Evolutionary conservation across 2,797 vertebrate species (phyloP).

Genomic region (Sebastes steindachneri): DNA sequence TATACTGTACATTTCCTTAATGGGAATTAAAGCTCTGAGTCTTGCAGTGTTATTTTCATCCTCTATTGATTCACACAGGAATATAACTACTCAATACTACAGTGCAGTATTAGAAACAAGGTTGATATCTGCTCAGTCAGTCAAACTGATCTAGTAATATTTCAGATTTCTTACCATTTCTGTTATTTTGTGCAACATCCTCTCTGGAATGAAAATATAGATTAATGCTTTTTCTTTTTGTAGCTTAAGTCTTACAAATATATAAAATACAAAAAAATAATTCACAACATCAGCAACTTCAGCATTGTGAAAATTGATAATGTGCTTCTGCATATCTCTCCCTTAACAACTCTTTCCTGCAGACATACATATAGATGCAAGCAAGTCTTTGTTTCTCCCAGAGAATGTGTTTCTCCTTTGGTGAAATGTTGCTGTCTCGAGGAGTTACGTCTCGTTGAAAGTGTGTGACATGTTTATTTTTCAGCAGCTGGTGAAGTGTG

Average conservation of each 20-base stretch:
- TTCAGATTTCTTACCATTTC: conserved; percentile 5
- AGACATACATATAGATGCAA: conserved; percentile 35
- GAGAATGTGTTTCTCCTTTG: conserved; percentile 20
- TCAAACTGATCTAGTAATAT: conserved; percentile 21
- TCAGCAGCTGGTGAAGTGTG: conserved; percentile 17
- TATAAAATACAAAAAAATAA: conserved; percentile 10
- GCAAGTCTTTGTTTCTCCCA: conserved; percentile 26
- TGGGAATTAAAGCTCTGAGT: not conserved
- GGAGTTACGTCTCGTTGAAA: conserved; percentile 50
- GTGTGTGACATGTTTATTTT: conserved; percentile 49
- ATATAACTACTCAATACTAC: not conserved
- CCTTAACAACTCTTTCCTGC: conserved; percentile 19
- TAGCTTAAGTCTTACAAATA: conserved; percentile 25
- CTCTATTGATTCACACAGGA: not conserved
- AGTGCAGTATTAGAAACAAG: not conserved
- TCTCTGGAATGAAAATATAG: conserved; percentile 30
- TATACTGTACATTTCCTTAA: not conserved
- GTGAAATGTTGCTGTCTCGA: conserved; percentile 34
- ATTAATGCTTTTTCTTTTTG: conserved; percentile 24
- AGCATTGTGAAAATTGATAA: conserved; percentile 53
- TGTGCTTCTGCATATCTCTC: conserved; percentile 41
- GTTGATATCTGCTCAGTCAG: conserved; percentile 12
- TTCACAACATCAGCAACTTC: conserved; percentile 19
- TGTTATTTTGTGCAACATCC: conserved; percentile 11
- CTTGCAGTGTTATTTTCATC: not conserved